phyloP scores from a whole-genome alignment of 2,888 invertebrate genomes.

The Drosophila nr. fundita region DNA sequence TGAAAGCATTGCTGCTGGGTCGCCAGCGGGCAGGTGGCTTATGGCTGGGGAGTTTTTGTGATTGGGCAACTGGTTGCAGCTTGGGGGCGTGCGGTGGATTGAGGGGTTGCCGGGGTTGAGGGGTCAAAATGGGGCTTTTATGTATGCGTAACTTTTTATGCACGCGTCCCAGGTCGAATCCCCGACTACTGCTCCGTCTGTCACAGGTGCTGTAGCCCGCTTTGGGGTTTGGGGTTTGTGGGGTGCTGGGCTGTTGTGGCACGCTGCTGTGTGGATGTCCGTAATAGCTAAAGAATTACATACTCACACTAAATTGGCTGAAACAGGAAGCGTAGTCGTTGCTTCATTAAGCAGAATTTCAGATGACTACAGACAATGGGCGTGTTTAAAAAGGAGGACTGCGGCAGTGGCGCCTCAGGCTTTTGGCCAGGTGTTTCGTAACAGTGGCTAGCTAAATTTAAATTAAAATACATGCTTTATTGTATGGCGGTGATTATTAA shows the following conservation, averaged over 20 bases:
- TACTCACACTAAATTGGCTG: slow-evolving; percentile 84
- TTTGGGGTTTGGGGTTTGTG: slow-evolving; percentile 2
- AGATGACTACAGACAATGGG: slow-evolving; percentile 64
- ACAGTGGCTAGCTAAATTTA: slow-evolving; percentile 17
- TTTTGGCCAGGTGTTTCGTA: slow-evolving; percentile 11
- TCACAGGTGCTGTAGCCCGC: slow-evolving; percentile 60
- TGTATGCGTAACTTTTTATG: slow-evolving; percentile 76
- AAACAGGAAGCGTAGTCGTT: slow-evolving; percentile 83
- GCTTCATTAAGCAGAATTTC: slow-evolving; percentile 82
- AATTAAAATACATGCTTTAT: slow-evolving; percentile 17
- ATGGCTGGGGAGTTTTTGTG: slow-evolving; percentile 59
- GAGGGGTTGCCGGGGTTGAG: not conserved
- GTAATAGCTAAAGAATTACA: slow-evolving; percentile 84
- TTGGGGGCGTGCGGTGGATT: not conserved
- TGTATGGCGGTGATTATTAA: not conserved
- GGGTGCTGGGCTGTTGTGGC: not conserved
- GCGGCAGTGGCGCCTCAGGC: not conserved
- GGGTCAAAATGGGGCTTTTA: slow-evolving; percentile 41
- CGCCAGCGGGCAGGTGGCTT: slow-evolving; percentile 64
- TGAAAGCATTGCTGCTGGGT: slow-evolving; percentile 57
- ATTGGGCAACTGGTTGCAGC: slow-evolving; percentile 51
- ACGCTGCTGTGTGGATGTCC: slow-evolving; percentile 54
- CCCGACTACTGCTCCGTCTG: slow-evolving; percentile 43
- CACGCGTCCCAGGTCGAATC: slow-evolving; percentile 52
- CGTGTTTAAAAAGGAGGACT: slow-evolving; percentile 23